Conservation (phyloP, 2,113 vertebrate species). For the Petromus typicus region DNA sequence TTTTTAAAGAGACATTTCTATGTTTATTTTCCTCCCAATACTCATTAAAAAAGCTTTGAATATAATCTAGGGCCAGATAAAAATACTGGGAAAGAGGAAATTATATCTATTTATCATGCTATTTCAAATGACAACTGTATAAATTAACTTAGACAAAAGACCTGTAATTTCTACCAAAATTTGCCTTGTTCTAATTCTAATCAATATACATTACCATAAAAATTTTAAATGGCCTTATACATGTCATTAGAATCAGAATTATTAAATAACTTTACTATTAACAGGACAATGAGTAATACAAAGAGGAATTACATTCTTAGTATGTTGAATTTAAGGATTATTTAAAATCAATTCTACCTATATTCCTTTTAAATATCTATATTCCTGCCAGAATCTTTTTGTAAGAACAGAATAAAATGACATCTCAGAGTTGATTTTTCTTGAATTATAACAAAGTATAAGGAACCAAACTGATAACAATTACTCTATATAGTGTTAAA, state of each 20-base stretch:
- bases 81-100: constrained; percentile 16
- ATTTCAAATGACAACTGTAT: neutral
- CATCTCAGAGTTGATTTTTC: constrained; percentile 5
- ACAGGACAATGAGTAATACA: neutral
- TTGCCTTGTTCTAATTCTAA: constrained; percentile 35
- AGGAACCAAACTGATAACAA: constrained; percentile 50
- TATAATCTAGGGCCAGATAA: constrained; percentile 16
- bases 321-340: neutral
- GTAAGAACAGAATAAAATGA: constrained; percentile 53
- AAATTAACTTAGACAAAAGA: constrained; percentile 60
- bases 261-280: neutral
- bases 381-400: constrained; percentile 20
- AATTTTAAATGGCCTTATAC: constrained; percentile 44
- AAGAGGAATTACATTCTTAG: constrained; percentile 13
- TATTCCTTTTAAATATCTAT: constrained; percentile 10
- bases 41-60: constrained; percentile 38
- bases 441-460: constrained; percentile 57
- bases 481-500: constrained; percentile 29
- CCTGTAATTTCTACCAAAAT: constrained; percentile 54
- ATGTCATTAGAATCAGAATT: constrained; percentile 17
- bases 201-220: constrained; percentile 54
- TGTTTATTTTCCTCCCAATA: neutral
- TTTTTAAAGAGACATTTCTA: constrained; percentile 52
- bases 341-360: constrained; percentile 12
- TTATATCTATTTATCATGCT: neutral